These are phyloP conservation scores for Cerastoderma edule DNA, from an alignment of 2,888 invertebrate genomes.

Conservation along the genomic window DNA sequence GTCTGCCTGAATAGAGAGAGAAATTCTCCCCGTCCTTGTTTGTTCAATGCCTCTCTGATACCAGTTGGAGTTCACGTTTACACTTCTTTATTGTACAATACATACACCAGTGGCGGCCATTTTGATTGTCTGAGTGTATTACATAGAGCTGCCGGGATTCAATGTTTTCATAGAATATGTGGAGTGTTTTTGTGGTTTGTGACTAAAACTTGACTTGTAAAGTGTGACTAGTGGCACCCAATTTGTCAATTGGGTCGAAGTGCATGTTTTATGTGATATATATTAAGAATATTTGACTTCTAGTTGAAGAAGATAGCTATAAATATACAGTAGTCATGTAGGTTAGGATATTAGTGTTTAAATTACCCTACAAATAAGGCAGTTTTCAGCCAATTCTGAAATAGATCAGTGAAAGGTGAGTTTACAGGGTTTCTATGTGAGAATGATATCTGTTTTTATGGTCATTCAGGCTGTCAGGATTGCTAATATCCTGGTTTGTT, in stretches of 20 bases:
- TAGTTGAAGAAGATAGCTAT: not conserved
- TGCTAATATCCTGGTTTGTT: not conserved
- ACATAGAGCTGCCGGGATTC: not conserved
- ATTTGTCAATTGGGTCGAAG: not conserved
- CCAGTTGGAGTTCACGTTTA: slow-evolving; percentile 37
- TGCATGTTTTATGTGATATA: not conserved
- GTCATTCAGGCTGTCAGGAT: not conserved
- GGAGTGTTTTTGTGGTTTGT: not conserved
- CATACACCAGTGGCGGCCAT: slow-evolving; percentile 32
- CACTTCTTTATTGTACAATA: slow-evolving; percentile 13
- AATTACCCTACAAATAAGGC: not conserved
- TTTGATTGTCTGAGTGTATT: slow-evolving; percentile 38
- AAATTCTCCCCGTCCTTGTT: slow-evolving; percentile 10
- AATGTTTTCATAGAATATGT: not conserved
- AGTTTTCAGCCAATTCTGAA: not conserved
- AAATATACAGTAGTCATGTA: not conserved
- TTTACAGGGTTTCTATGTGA: not conserved
- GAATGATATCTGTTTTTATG: not conserved
- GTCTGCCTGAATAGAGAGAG: slow-evolving; percentile 14
- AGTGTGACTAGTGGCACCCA: not conserved
- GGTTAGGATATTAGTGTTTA: not conserved
- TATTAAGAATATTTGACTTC: not conserved
- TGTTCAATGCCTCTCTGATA: slow-evolving; percentile 54
- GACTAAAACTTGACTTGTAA: not conserved
- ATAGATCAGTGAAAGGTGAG: not conserved